Conservation (phyloP, 2,113 vertebrate genomes). For the human region GRCh38 chrX:38572501-38573000, state of each 20-base stretch:
- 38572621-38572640: background rate
- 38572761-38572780: background rate
- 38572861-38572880: background rate
- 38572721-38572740: slow-evolving; percentile 20
- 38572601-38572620: background rate
- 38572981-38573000: background rate
- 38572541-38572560: slow-evolving; percentile 1
- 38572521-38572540: slow-evolving; percentile 20
- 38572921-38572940: background rate
- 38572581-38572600: background rate
- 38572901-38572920: background rate
- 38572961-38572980: background rate
- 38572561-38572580: background rate
- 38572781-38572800: background rate
- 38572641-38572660: background rate
- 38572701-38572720: background rate
- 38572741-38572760: background rate
- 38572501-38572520: slow-evolving; percentile 19
- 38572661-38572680: background rate
- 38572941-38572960: background rate
- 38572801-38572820: slow-evolving; percentile 20
- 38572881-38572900: slow-evolving; percentile 9
- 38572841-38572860: background rate
- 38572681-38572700: background rate
- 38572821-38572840: background rate